These are phyloP conservation scores for Hypotaenidia philippensis DNA, from an alignment of 2,797 vertebrate species.

Conservation along the genomic window DNA sequence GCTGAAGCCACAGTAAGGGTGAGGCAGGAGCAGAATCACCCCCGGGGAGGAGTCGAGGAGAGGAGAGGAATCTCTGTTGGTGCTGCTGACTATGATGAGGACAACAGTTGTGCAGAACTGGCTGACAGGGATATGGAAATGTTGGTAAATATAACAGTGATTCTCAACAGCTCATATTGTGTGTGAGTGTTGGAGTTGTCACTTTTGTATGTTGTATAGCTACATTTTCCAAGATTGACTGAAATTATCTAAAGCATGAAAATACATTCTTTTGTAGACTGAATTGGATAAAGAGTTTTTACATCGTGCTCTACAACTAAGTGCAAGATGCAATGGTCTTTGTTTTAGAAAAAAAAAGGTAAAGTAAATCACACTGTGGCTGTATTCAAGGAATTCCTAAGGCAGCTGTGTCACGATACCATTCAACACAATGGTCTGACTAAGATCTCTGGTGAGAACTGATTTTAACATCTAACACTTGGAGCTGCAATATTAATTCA, in stretches of 20 bases:
- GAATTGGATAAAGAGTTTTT: conserved; percentile 46
- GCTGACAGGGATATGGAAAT: conserved; percentile 74
- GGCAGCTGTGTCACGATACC: neutral
- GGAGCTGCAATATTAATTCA: conserved; percentile 33
- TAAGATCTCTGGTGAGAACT: neutral
- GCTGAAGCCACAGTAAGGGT: neutral
- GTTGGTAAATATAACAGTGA: conserved; percentile 75
- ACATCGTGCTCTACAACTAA: neutral
- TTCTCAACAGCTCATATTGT: conserved; percentile 78
- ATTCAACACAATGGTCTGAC: neutral
- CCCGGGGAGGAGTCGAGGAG: neutral
- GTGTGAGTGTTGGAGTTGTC: conserved; percentile 69
- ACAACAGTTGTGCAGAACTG: conserved; percentile 68
- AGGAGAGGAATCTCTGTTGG: conserved; percentile 67
- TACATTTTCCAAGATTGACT: conserved; percentile 76
- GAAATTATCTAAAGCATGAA: conserved; percentile 78
- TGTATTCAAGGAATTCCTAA: neutral
- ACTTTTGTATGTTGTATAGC: conserved; percentile 72
- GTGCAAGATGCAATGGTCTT: neutral
- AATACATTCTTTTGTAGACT: conserved; percentile 75
- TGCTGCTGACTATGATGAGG: conserved; percentile 68
- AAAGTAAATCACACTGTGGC: neutral
- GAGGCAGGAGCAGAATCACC: conserved; percentile 41
- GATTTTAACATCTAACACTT: conserved; percentile 11
- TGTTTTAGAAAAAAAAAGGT: neutral